Conservation (phyloP, 2,797 vertebrate species). For the Cyclopterus lumpus region DNA sequence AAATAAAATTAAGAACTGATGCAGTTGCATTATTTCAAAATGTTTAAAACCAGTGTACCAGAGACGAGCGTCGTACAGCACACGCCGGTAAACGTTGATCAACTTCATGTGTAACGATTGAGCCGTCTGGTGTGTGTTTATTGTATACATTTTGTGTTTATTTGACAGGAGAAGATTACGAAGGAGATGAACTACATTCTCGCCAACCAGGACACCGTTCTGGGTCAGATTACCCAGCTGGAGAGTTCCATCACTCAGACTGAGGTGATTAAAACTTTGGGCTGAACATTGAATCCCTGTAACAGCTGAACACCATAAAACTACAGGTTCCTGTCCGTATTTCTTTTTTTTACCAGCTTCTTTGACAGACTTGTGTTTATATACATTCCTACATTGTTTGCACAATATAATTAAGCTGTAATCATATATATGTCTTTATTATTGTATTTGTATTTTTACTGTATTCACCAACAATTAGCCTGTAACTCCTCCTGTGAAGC, state of each 20-base stretch:
- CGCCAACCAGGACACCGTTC: conserved; percentile 93
- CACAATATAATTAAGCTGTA: not conserved
- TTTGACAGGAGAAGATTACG: conserved; percentile 92
- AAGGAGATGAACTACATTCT: conserved; percentile 94
- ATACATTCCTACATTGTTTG: not conserved
- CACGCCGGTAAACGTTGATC: not conserved
- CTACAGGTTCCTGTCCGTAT: not conserved
- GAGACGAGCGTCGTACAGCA: not conserved
- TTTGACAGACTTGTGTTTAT: not conserved
- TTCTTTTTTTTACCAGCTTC: not conserved
- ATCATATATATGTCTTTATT: not conserved
- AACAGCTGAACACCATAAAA: conserved; percentile 4
- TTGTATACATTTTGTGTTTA: conserved; percentile 15
- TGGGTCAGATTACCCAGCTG: conserved; percentile 93
- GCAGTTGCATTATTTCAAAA: not conserved
- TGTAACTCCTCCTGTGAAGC: not conserved
- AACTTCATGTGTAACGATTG: conserved; percentile 9
- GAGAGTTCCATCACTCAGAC: conserved; percentile 93
- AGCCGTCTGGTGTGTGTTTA: conserved; percentile 4
- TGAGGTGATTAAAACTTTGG: conserved; percentile 84
- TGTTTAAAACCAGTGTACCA: not conserved
- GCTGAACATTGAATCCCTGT: conserved; percentile 11
- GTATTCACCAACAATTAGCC: not conserved
- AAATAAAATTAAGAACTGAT: too few species aligned
- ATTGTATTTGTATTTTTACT: not conserved